phyloP scores from a whole-genome alignment of 2,888 invertebrate species.

The Pseudococcus viburni region DNA sequence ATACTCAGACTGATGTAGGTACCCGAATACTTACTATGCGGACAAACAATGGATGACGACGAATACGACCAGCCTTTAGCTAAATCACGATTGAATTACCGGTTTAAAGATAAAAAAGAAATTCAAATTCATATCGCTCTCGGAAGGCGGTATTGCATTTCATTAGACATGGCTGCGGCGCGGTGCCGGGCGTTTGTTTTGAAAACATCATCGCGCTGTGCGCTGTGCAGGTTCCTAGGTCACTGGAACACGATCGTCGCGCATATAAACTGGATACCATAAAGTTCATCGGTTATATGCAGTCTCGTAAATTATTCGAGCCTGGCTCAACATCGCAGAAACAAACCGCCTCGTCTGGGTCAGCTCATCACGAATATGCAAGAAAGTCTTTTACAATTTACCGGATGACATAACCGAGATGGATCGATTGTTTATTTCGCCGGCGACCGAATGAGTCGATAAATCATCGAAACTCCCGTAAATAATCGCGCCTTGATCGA shows the following conservation, averaged over 20 bases:
- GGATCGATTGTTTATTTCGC: neutral
- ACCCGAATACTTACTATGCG: neutral
- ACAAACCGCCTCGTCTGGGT: conserved; percentile 6
- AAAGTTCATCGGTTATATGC: conserved; percentile 18
- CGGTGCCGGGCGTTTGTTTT: neutral
- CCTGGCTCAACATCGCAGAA: neutral
- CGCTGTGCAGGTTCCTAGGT: conserved; percentile 12
- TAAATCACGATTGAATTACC: conserved; percentile 47
- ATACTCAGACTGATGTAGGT: neutral
- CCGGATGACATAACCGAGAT: conserved; percentile 27
- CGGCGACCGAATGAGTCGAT: neutral
- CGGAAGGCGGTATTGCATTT: conserved; percentile 41
- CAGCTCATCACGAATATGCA: neutral
- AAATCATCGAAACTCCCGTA: neutral
- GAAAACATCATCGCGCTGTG: neutral
- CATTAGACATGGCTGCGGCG: neutral
- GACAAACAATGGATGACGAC: neutral
- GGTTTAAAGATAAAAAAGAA: conserved; percentile 14
- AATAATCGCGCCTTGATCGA: neutral
- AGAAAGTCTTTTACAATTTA: neutral
- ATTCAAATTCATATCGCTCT: conserved; percentile 45
- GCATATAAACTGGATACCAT: conserved; percentile 44
- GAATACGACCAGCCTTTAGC: neutral
- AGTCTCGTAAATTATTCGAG: conserved; percentile 29
- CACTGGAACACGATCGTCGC: conserved; percentile 47